These are phyloP conservation scores for Geophilus truncorum DNA, from an alignment of 2,888 invertebrate genomes.

Conservation along the genomic window DNA sequence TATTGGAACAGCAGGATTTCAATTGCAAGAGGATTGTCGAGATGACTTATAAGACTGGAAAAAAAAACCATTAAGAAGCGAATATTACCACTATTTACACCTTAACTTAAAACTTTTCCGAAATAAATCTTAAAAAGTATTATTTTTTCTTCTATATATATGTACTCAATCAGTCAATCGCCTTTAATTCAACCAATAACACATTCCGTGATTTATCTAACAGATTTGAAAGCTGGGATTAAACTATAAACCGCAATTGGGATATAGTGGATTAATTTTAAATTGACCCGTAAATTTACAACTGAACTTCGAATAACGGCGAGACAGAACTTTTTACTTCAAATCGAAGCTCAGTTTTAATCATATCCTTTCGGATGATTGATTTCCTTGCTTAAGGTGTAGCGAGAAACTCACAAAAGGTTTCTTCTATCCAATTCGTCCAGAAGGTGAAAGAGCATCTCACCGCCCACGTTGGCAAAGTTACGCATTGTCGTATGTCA, in stretches of 20 bases:
- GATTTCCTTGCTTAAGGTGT: background rate
- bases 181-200: background rate
- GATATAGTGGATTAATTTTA: no score
- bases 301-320: background rate
- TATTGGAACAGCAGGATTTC: background rate
- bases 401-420: background rate
- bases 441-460: background rate
- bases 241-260: no score
- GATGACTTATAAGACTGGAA: background rate
- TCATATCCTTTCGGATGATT: background rate
- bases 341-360: background rate
- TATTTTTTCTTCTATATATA: background rate
- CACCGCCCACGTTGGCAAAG: background rate
- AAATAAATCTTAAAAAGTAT: background rate
- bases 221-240: no score
- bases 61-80: background rate
- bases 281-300: background rate
- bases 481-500: background rate
- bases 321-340: background rate
- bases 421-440: background rate
- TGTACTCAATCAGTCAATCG: background rate
- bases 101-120: no score
- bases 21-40: background rate
- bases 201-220: background rate
- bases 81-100: no score